Base-by-base conservation (phyloP, 2,113 vertebrate species). In the Thomomys bottae region DNA sequence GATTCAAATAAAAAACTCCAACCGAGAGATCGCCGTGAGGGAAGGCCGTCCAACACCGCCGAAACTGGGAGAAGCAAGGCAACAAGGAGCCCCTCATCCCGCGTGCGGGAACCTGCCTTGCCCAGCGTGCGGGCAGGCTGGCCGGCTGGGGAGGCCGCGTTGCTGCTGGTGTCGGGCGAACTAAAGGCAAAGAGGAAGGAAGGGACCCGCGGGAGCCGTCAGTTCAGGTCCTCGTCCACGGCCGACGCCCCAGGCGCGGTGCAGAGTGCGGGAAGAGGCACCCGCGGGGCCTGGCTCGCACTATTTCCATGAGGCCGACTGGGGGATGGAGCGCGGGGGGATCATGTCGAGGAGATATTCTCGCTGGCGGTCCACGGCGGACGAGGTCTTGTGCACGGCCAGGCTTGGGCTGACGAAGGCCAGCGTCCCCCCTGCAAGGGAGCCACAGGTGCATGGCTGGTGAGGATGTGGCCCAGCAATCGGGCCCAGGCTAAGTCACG, bases 261-360 rank as follows among this genome's bases (percentile, higher is more conserved):
- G 49, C 49, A 15, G 49, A 15, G 49, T 15, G 49, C 45, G 6
- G 45, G 45, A 45, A 4, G 49, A 4, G 49, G 49, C 49, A 4
- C 90, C 95, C 94, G 92, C 95, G 2, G 84, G 95, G 96, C 89
- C 20, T 23, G 88, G 92, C 94, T 96, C 96, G 89, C 91, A 98
- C 98, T 99, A 99, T 98, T 99, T 99, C 99, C 99, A 99, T 66
- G 99, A 99, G 97, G 99, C 98, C 0, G 99, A 98, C 94, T 99
- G 99, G 97, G 99, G 99, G 98, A 99, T 99, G 89, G 99, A 99
- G 94, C 99, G 98, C 30, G 99, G 99, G 28, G 99, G 99, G 96
- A 99, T 99, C 99, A 99, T 99, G 97, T 99, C 99, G 96, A 99
- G 98, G 94, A 99, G 99, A 96, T 99, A 99, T 93, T 99, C 99